Evolutionary conservation across 2,888 invertebrate genomes (phyloP).

Genomic region (Megamerina dolium): DNA sequence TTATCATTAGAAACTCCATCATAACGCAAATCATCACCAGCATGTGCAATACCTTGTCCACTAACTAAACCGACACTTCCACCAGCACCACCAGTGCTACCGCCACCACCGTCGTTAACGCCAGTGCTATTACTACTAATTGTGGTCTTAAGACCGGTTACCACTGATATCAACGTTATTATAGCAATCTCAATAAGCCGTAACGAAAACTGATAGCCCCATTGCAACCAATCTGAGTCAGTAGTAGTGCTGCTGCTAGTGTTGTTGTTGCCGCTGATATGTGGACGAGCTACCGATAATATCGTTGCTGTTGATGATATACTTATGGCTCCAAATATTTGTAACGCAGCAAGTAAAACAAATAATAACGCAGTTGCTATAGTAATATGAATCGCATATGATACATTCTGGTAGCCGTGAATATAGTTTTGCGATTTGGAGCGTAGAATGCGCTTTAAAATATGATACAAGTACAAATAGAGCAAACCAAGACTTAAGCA

Average conservation of each 20-base stretch:
- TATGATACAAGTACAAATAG: constrained; percentile 78
- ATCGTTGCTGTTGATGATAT: constrained; percentile 57
- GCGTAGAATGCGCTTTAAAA: constrained; percentile 66
- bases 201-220: constrained; percentile 84
- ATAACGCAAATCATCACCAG: too few species aligned
- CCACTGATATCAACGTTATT: constrained; percentile 78
- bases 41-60: background rate
- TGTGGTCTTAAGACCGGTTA: constrained; percentile 66
- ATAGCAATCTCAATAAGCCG: constrained; percentile 82
- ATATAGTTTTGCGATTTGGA: constrained; percentile 74
- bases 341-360: constrained; percentile 73
- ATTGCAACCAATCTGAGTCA: constrained; percentile 81
- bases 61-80: constrained; percentile 16
- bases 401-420: constrained; percentile 73
- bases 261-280: constrained; percentile 45
- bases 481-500: constrained; percentile 77
- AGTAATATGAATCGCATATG: constrained; percentile 83
- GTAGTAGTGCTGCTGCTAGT: constrained; percentile 43
- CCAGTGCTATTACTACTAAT: constrained; percentile 22
- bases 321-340: constrained; percentile 73
- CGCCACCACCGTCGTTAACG: constrained; percentile 13
- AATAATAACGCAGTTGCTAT: constrained; percentile 81
- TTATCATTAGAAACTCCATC: background rate
- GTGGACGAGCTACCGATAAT: constrained; percentile 49
- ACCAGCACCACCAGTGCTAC: constrained; percentile 14